Conservation (phyloP, 2,113 vertebrate species). For the Vidua macroura region DNA sequence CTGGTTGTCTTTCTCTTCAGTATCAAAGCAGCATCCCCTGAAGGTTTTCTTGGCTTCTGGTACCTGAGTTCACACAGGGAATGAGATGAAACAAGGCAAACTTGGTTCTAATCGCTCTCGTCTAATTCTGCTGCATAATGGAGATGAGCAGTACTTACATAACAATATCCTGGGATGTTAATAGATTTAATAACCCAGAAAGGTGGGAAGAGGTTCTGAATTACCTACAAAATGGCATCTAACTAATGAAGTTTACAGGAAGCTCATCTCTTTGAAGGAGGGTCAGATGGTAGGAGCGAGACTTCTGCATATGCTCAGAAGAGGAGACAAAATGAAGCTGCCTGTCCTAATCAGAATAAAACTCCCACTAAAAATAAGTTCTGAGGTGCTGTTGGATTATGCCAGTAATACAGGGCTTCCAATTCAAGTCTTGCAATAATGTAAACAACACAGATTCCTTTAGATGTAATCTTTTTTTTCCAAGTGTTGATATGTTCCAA, state of each 20-base stretch:
- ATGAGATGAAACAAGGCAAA: conserved; percentile 38
- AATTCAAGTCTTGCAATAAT: neutral
- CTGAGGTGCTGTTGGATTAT: neutral
- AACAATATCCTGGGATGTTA: conserved; percentile 59
- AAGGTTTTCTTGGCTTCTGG: neutral
- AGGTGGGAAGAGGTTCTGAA: conserved; percentile 61
- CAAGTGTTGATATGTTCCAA: neutral
- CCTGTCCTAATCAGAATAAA: neutral
- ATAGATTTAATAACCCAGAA: conserved; percentile 66
- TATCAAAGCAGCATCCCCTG: neutral
- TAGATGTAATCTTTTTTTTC: neutral
- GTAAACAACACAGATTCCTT: neutral
- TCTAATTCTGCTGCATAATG: conserved; percentile 54
- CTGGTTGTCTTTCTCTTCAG: neutral
- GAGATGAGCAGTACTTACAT: conserved; percentile 65
- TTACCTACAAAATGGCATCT: conserved; percentile 50
- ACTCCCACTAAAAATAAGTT: neutral
- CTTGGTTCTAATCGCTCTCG: conserved; percentile 18
- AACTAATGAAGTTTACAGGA: conserved; percentile 56
- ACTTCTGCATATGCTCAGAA: neutral
- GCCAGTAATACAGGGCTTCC: neutral
- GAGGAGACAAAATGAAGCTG: conserved; percentile 15
- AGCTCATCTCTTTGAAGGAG: conserved; percentile 39
- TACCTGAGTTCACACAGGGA: neutral
- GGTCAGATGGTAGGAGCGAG: neutral